Base-by-base conservation (phyloP, 2,888 invertebrate genomes). In the Tortricodes alternella region DNA sequence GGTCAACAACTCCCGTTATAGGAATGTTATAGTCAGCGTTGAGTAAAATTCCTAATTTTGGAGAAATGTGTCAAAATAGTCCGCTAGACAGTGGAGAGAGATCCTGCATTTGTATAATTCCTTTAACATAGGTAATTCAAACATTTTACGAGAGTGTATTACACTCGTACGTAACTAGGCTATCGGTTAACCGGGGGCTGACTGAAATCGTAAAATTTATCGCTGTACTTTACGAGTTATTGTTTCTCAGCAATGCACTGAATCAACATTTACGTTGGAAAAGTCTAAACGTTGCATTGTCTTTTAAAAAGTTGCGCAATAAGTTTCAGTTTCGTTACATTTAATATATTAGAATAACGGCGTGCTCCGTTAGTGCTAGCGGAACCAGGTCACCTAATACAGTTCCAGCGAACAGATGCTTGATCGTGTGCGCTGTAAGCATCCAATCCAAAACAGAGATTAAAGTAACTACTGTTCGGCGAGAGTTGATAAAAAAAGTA, bases 121-220 rank as follows among this genome's bases (percentile, higher is more conserved):
- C 15, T 37, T n/a, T 21, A 9, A 9, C 27, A n/a, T 29, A n/a
- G n/a, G n/a, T n/a, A 44, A 23, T 29, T 44, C 2, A 44, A 29
- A 6, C n/a, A 9, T 46, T 19, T 19, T 18, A 16, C 18, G 24
- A 11, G 29, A 52, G 57, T 46, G 51, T 46, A 39, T 57, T 57
- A 57, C 24, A 39, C 57, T 23, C 38, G 16, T 16, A 16, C 61
- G 68, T 72, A 84, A 76, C 77, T 88, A 80, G 87, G 87, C 78
- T 85, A 89, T 88, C 87, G 71, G 78, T 76, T 76, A 76, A 80
- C 76, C 66, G 56, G 78, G n/a, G 74, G 63, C 76, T 74, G 66
- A 62, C 58, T 68, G 69, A 70, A 71, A 75, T 83, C 81, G 80
- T 85, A 76, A 87, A 85, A 72, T 67, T 87, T 87, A 86, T 87